Evolutionary conservation across 2,888 invertebrate species (phyloP), one percentile per base, ranked within the genome.

Genomic region (Hedychridium roseum): DNA sequence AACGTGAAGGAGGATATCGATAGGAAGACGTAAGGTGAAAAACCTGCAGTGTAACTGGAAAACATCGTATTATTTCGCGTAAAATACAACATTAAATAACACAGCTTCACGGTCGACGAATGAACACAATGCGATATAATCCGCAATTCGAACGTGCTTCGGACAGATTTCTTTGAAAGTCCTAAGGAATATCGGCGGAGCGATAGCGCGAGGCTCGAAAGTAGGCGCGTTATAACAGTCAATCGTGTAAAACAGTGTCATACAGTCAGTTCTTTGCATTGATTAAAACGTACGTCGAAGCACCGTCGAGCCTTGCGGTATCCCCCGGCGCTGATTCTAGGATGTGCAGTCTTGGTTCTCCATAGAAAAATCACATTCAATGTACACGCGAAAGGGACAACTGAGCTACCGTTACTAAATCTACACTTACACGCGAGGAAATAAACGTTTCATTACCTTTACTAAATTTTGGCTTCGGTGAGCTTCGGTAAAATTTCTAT

Each of bases 121-220:
- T 74, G 72, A 73, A 75, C 71, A 73, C 68, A 73, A 61, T 69
- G 67, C 68, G 73, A 70, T 49, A 42, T 40, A 43, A 26, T 57
- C 54, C 44, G 52, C 48, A 38, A 53, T 53, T 56, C 51, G 47
- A 57, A 51, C 56, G 43, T 45, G 47, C 40, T 43, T 35, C 46
- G 35, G 11, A 42, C 11, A 9, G 14, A 32, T 15, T 15, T 32
- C 12, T 32, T 16, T 32, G n/a, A 32, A 32, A 12, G 32, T 14
- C 14, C 28, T 28, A 28, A 28, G 12, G 28, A 14, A 28, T 28
- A 28, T 28, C 11, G 28, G 12, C 17, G 17, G 16, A 32, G 36
- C 36, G 36, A 14, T 16, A 4, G 14, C 17, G 14, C 14, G 32
- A 32, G 32, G 32, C 32, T 32, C 32, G n/a, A 6, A 15, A 12